phyloP scores from a whole-genome alignment of 2,113 vertebrate genomes.

The Acrocephalus arundinaceus region DNA sequence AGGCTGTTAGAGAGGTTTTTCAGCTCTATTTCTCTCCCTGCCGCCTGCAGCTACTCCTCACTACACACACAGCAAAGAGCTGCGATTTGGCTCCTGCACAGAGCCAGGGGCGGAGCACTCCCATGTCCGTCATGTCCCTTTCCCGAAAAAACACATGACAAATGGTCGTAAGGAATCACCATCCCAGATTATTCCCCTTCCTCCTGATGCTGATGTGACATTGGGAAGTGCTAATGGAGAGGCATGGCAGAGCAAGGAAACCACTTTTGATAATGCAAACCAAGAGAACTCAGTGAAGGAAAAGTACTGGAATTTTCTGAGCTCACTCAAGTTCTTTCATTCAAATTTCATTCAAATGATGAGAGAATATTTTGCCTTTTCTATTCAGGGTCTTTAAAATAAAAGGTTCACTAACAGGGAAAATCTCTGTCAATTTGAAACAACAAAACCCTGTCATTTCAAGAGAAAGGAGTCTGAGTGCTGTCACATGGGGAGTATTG shows the following conservation, averaged over 20 bases:
- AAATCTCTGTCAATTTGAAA: not conserved
- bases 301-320: not conserved
- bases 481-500: not conserved
- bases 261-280: not conserved
- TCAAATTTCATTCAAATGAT: not conserved
- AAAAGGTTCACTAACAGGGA: not conserved
- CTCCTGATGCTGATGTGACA: not conserved
- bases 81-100: not conserved
- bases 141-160: not conserved
- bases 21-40: not conserved
- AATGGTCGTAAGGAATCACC: not conserved
- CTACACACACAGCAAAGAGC: not conserved
- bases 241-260: not conserved
- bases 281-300: not conserved
- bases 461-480: not conserved
- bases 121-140: not conserved
- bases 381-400: not conserved
- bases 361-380: not conserved
- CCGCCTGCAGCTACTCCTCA: not conserved
- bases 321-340: not conserved
- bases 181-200: not conserved
- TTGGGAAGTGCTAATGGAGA: not conserved
- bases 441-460: slow-evolving; percentile 10
- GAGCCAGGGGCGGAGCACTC: not conserved
- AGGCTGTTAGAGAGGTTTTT: not conserved